phyloP scores from a whole-genome alignment of 1,140 invertebrate species.

The Oncopodura yosiiana region DNA sequence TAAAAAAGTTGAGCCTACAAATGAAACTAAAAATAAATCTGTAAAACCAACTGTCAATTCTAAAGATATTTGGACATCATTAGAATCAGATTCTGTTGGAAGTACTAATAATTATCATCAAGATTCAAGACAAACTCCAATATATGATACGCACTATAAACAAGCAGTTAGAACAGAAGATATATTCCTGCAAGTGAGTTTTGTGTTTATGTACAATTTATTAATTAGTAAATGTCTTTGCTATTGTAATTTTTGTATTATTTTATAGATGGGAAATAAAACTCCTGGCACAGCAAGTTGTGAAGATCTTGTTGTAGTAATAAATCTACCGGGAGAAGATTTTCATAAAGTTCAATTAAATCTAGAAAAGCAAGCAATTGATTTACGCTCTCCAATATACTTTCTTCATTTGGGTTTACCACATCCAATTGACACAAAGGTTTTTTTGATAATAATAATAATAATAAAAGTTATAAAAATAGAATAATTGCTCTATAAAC shows the following conservation, averaged over 20 bases:
- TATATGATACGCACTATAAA: slow-evolving; percentile 71
- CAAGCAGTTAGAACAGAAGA: slow-evolving; percentile 76
- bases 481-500: slow-evolving; percentile 1
- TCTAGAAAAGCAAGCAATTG: slow-evolving; percentile 57
- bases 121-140: slow-evolving; percentile 58
- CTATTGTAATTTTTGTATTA: background rate
- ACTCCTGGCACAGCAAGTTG: slow-evolving; percentile 70
- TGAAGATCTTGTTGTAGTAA: slow-evolving; percentile 66
- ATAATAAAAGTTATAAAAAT: background rate
- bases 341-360: slow-evolving; percentile 56
- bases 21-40: too few species aligned
- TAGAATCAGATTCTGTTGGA: slow-evolving; percentile 1
- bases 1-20: too few species aligned
- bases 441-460: slow-evolving; percentile 1
- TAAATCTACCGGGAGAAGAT: slow-evolving; percentile 61
- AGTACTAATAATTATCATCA: slow-evolving; percentile 3
- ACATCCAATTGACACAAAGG: slow-evolving; percentile 65
- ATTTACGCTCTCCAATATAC: slow-evolving; percentile 53
- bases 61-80: slow-evolving; percentile 6
- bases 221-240: background rate
- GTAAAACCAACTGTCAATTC: too few species aligned
- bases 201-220: background rate
- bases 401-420: slow-evolving; percentile 62
- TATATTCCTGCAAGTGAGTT: slow-evolving; percentile 63
- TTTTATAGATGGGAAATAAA: slow-evolving; percentile 66